A percentile compares a stretch with the other conserved stretches of the same genome.
phyloP scores from a whole-genome alignment of 2,797 vertebrate species.

The Eleutherodactylus coqui region DNA sequence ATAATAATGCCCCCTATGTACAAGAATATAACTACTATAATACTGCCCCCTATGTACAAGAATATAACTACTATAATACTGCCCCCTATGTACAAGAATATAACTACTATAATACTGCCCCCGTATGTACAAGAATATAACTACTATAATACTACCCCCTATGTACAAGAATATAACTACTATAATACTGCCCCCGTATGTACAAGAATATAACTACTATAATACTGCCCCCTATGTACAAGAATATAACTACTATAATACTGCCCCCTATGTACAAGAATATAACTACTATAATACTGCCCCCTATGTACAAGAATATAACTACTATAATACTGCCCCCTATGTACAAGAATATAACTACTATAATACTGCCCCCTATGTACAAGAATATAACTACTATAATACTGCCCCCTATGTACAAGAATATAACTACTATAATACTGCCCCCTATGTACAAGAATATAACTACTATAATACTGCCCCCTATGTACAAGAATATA shows the following conservation, averaged over 20 bases:
- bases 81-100: no score
- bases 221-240: background rate
- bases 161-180: no score
- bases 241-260: no score
- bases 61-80: no score
- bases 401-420: constrained; percentile 1
- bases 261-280: background rate
- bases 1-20: no score
- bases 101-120: no score
- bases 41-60: no score
- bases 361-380: background rate
- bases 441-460: background rate
- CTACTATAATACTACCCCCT: no score
- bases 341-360: constrained; percentile 1
- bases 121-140: no score
- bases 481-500: background rate
- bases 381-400: constrained; percentile 9
- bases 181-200: no score
- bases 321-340: background rate
- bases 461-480: constrained; percentile 9
- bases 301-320: constrained; percentile 4
- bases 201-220: no score
- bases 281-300: background rate
- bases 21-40: no score
- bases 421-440: constrained; percentile 26